Conservation (phyloP, 2,113 vertebrate species). For the Geothlypis trichas region DNA sequence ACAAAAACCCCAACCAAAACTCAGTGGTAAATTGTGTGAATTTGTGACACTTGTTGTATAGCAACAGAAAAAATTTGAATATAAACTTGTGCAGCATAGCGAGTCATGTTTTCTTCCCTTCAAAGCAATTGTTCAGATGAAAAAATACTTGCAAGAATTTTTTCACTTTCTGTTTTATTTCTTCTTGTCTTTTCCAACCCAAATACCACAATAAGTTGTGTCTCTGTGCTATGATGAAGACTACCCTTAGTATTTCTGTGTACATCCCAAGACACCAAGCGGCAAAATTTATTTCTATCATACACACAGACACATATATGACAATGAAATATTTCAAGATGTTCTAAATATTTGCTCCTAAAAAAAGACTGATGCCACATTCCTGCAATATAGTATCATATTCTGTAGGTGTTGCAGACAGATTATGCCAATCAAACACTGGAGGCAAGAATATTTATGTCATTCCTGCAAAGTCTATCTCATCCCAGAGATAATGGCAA, state of each 20-base stretch:
- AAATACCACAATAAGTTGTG: not conserved
- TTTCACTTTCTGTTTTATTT: not conserved
- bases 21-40: not conserved
- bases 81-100: not conserved
- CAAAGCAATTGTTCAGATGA: not conserved
- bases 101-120: not conserved
- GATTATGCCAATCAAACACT: constrained; percentile 1
- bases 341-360: not conserved
- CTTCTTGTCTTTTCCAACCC: not conserved
- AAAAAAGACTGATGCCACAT: not conserved
- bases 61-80: not conserved
- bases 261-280: not conserved
- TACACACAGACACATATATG: not conserved
- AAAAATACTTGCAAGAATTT: not conserved
- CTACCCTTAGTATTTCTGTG: not conserved
- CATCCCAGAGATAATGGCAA: not conserved
- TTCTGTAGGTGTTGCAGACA: not conserved
- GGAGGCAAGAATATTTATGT: not conserved
- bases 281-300: not conserved
- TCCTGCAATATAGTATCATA: not conserved
- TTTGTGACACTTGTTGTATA: not conserved
- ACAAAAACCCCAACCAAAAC: not conserved
- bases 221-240: not conserved
- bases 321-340: not conserved
- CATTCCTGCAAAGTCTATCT: not conserved